Percentiles rank a stretch among this genome's conserved stretches.
Conservation (phyloP, 1,140 invertebrate species). For the Carposina sasakii region DNA sequence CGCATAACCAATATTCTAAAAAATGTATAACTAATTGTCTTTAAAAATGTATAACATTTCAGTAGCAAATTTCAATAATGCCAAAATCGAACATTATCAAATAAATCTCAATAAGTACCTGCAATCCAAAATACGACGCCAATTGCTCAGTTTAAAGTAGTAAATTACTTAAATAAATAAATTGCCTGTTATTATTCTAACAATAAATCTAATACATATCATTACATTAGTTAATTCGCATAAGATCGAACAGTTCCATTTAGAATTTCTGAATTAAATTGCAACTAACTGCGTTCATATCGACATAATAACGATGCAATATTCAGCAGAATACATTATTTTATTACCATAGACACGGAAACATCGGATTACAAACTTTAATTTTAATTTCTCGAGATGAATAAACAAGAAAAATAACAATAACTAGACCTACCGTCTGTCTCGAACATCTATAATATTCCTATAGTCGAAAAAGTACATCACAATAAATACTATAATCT, state of each 20-base stretch:
- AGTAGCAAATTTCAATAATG: too few relatives aligned
- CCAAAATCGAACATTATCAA: too few relatives aligned
- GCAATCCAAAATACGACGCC: slow-evolving; percentile 33
- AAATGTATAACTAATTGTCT: too few relatives aligned
- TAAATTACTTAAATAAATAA: slow-evolving; percentile 38
- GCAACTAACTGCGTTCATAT: too few relatives aligned
- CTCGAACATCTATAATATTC: slow-evolving; percentile 37
- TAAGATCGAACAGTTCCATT: slow-evolving; percentile 53
- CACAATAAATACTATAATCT: slow-evolving; percentile 61
- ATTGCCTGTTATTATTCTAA: slow-evolving; percentile 38
- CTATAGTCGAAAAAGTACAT: slow-evolving; percentile 46
- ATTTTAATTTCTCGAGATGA: slow-evolving; percentile 25
- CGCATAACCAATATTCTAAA: too few relatives aligned
- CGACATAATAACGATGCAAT: too few relatives aligned
- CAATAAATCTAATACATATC: slow-evolving; percentile 39
- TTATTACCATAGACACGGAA: too few relatives aligned
- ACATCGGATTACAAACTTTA: slow-evolving; percentile 3
- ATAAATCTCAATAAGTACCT: slow-evolving; percentile 51
- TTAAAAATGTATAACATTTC: too few relatives aligned
- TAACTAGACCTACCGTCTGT: slow-evolving; percentile 30
- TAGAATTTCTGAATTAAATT: too few relatives aligned
- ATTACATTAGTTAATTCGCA: slow-evolving; percentile 40
- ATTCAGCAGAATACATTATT: too few relatives aligned
- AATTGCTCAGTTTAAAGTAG: slow-evolving; percentile 36
- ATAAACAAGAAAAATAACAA: slow-evolving; percentile 30